Evolutionary conservation across 2,113 vertebrate species (phyloP), one percentile per base, ranked within the genome.

Genomic region (Brachyhypopomus occidentalis): DNA sequence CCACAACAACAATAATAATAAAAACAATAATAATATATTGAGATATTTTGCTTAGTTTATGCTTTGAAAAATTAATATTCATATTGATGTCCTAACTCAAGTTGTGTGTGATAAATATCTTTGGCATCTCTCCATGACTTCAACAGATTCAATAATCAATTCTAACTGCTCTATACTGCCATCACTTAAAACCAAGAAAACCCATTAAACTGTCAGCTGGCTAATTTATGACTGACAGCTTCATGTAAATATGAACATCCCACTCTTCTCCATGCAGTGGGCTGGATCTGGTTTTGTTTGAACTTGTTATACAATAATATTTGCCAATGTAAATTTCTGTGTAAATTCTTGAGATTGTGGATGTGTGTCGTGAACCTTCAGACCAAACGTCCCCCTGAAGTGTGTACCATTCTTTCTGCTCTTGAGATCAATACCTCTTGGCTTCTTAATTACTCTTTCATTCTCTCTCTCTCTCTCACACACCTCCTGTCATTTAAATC

Each of bases 141-240:
- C 66, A 79, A 60, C 16, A 71, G 41, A 22, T 45, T 79, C 58
- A 59, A 56, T 72, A 72, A 79, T 79, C 70, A 62, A 62, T 62
- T 62, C 23, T 72, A 58, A 48, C 62, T 79, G 56, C 22, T 62
- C 78, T 38, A 62, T 34, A 48, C 30, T 27, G 55, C 5, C 19
- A 62, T 58, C 78, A 72, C 69, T 52, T 45, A 30, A 30, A 52
- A 23, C 56, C 78, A 79, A 70, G 1, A 48, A 38, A 38, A 72
- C 58, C 58, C 59, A 79, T 79, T 72, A 79, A 63, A 52, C 58
- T 63, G 58, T 62, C 38, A 79, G 23, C 16, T 62, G 55, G 2
- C 17, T 79, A 58, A 72, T 27, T 72, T 63, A 63, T 72, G 38
- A 72, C 72, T 79, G 78, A 58, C 69, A 72, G 69, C 22, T 63